Evolutionary conservation across 1,140 invertebrate genomes (phyloP), one percentile per base, ranked within the genome.

Genomic region (Asobara japonica): DNA sequence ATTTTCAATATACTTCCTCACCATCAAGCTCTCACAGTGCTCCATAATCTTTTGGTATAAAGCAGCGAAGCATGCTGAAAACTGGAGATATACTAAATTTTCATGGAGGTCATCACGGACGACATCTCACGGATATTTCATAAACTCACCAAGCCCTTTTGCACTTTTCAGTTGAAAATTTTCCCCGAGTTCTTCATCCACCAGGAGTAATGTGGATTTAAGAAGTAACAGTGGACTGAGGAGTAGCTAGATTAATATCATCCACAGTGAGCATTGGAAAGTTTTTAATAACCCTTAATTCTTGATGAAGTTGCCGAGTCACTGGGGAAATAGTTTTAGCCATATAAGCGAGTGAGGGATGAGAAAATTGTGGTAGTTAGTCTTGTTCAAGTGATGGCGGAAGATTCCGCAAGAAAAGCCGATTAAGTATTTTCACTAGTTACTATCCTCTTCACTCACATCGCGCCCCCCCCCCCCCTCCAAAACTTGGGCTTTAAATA

Each of bases 231-330:
- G 31, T 25, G 64, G 25, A 77, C 70, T 74, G 70, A 73, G 75
- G 72, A 81, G 82, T 74, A 74, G 69, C 72, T 69, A 83, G 80
- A 84, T 86, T 85, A 84, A 84, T 84, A 84, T 83, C 76, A 74
- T 79, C 79, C 71, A 45, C 74, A 75, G 77, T 56, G 76, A 80
- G 75, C 75, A 79, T 80, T 79, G 78, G 74, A 80, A 83, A 83
- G 77, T 84, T 84, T 86, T 84, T 84, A 83, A 82, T 82, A 82
- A 82, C 79, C 74, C 77, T 81, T 82, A 77, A 83, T 83, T 77
- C 78, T 80, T 84, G 78, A 84, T 84, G 80, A 82, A 83, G 78
- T 83, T 83, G 5, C 41, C 73, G 75, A 73, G 64, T 67, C 65
- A 29, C 38, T 48, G 38, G 30, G 27, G 18, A 45, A 56, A 56